Conservation (phyloP, 2,113 vertebrate species). For the Morone chrysops region DNA sequence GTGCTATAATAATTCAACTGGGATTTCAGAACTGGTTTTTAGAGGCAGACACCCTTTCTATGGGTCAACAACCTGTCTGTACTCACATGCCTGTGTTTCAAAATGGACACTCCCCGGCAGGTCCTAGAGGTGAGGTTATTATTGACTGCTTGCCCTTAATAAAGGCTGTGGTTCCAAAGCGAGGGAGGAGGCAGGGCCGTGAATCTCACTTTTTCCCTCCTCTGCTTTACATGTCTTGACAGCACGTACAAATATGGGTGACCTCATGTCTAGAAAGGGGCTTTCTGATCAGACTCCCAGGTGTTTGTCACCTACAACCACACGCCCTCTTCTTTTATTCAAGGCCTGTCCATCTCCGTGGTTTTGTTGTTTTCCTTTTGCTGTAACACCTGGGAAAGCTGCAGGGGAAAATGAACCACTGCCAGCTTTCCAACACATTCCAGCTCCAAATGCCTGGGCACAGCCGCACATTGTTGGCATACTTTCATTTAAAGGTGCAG, state of each 20-base stretch:
- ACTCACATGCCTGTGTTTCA: neutral
- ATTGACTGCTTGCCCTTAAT: slow-evolving; percentile 44
- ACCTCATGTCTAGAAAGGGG: slow-evolving; percentile 81
- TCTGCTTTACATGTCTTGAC: slow-evolving; percentile 57
- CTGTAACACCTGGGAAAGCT: slow-evolving; percentile 78
- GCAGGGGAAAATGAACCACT: slow-evolving; percentile 64
- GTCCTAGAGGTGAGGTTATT: slow-evolving; percentile 56
- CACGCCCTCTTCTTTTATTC: slow-evolving; percentile 48
- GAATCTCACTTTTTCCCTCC: slow-evolving; percentile 45
- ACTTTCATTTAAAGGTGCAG: slow-evolving; percentile 74
- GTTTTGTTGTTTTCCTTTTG: slow-evolving; percentile 70
- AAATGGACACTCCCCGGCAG: slow-evolving; percentile 41
- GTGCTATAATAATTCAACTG: neutral
- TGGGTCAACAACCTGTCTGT: slow-evolving; percentile 27
- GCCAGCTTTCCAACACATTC: slow-evolving; percentile 79
- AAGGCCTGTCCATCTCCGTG: slow-evolving; percentile 34
- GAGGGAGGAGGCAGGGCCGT: slow-evolving; percentile 49
- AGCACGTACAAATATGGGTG: slow-evolving; percentile 63
- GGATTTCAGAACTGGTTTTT: slow-evolving; percentile 7
- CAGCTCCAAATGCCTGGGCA: slow-evolving; percentile 71
- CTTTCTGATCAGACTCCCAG: slow-evolving; percentile 64
- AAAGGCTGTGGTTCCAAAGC: slow-evolving; percentile 22
- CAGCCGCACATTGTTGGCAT: slow-evolving; percentile 72
- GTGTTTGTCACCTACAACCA: slow-evolving; percentile 53
- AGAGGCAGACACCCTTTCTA: slow-evolving; percentile 32